Evolutionary conservation across 2,888 invertebrate genomes (phyloP).

Genomic region (Cheilosia variabilis): DNA sequence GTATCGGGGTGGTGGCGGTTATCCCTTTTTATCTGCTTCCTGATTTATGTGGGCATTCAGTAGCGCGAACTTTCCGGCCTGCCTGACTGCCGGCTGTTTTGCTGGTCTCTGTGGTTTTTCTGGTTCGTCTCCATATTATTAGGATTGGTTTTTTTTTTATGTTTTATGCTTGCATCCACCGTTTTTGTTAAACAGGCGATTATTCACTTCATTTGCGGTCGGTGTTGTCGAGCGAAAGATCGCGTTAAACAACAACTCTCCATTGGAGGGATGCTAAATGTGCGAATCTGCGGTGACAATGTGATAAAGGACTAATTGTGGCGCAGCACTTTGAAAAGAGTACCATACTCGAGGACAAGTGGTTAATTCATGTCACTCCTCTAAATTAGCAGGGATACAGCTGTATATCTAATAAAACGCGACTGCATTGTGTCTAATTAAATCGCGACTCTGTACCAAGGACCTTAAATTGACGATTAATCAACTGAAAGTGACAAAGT

Average conservation of each 20-base stretch:
- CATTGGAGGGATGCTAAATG: slow-evolving; percentile 23
- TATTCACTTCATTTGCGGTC: slow-evolving; percentile 70
- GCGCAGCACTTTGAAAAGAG: slow-evolving; percentile 34
- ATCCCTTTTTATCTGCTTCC: slow-evolving; percentile 65
- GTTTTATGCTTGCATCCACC: not conserved
- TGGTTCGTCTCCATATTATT: slow-evolving; percentile 48
- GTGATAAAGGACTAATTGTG: slow-evolving; percentile 46
- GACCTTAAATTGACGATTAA: slow-evolving; percentile 55
- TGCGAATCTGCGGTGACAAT: not conserved
- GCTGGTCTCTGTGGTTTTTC: slow-evolving; percentile 60
- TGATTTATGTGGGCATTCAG: slow-evolving; percentile 68
- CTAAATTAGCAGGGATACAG: slow-evolving; percentile 43
- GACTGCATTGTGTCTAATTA: slow-evolving; percentile 47
- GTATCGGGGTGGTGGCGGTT: slow-evolving; percentile 56
- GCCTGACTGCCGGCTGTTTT: slow-evolving; percentile 59
- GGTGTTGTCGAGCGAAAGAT: slow-evolving; percentile 32
- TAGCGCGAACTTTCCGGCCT: slow-evolving; percentile 49
- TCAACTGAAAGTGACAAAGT: slow-evolving; percentile 68
- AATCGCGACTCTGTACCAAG: slow-evolving; percentile 13
- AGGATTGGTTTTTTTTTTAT: slow-evolving; percentile 11
- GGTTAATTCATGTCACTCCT: slow-evolving; percentile 53
- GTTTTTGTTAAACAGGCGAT: slow-evolving; percentile 61
- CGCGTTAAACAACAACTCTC: slow-evolving; percentile 58
- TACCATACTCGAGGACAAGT: slow-evolving; percentile 41
- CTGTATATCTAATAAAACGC: slow-evolving; percentile 15